Evolutionary conservation across 2,113 vertebrate genomes (phyloP), one percentile per base, ranked within the genome.

Genomic region (Melospiza georgiana): DNA sequence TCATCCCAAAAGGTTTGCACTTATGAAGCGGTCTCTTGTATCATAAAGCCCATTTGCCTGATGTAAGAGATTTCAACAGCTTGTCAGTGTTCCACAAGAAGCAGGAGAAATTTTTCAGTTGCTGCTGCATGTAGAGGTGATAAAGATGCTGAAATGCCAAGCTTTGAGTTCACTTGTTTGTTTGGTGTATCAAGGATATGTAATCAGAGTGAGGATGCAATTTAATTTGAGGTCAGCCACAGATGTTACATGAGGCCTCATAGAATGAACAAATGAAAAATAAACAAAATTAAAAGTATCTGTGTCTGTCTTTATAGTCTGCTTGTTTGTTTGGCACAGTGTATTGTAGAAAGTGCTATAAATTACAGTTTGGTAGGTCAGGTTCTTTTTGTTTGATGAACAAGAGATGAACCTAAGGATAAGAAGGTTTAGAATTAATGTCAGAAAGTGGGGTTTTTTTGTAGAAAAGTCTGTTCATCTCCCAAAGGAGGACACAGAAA

Each of bases 1-100:
- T 96, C 96, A 96, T 95, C 95, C 93, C 89, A 28, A 92, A 96
- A 95, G 95, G 90, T 91, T 82, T 94, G 75, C 59, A 63, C 73
- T 96, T 93, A 96, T 35, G 72, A 97, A 97, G 96, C 5, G 1
- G 73, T 96, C 63, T 90, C 92, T 94, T 87, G 68, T 68, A 46
- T 94, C 96, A 97, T 97, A 87, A 91, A 94, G 87, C 94, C 93
- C 95, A 83, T 95, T 98, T 97, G 84, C 94, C 94, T 97, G 89
- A 95, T 95, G 91, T 96, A 96, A 96, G 87, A 96, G 82, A 94
- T 94, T 96, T 96, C 94, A 94, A 89, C 94, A 91, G 44, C 73
- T 79, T 94, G 69, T 84, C 61, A 81, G 8, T 52, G 39, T 74
- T 93, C 77, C 58, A 85, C 61, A 80, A 94, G 88, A 94, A 69